Conservation (phyloP, 2,113 vertebrate species). For the Seriola rivoliana region DNA sequence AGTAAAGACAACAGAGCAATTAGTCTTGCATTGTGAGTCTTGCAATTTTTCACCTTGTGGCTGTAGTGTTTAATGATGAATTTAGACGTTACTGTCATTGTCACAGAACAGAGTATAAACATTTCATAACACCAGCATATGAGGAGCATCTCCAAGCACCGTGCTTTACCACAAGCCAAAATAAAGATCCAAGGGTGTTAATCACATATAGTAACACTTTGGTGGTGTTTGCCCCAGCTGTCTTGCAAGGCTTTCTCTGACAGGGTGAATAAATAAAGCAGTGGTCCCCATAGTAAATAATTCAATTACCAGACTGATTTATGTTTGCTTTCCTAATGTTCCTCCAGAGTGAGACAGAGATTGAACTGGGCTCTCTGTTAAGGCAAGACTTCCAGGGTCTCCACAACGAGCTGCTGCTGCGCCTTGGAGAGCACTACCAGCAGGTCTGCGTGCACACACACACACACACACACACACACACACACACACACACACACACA, state of each 20-base stretch:
- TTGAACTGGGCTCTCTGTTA: conserved; percentile 95
- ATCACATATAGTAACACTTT: neutral
- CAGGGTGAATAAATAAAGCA: neutral
- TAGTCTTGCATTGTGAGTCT: neutral
- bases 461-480: neutral
- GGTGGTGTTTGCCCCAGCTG: neutral
- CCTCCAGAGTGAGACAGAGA: conserved; percentile 94
- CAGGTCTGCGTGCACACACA: conserved; percentile 82
- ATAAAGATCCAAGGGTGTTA: neutral
- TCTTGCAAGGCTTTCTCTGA: neutral
- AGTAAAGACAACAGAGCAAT: neutral
- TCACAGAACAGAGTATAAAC: no score
- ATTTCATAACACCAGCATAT: neutral
- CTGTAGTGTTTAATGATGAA: neutral
- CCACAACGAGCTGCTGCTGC: conserved; percentile 95
- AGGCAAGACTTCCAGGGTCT: conserved; percentile 98
- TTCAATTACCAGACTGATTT: neutral
- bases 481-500: neutral
- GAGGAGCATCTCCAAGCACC: neutral
- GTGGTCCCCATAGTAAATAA: neutral
- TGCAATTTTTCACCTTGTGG: neutral
- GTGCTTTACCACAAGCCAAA: neutral
- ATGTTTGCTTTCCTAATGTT: conserved; percentile 6
- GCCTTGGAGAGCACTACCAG: conserved; percentile 96
- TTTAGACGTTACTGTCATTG: neutral